Conservation (phyloP, 2,797 vertebrate species). For the Sebastes kiyomatsui region DNA sequence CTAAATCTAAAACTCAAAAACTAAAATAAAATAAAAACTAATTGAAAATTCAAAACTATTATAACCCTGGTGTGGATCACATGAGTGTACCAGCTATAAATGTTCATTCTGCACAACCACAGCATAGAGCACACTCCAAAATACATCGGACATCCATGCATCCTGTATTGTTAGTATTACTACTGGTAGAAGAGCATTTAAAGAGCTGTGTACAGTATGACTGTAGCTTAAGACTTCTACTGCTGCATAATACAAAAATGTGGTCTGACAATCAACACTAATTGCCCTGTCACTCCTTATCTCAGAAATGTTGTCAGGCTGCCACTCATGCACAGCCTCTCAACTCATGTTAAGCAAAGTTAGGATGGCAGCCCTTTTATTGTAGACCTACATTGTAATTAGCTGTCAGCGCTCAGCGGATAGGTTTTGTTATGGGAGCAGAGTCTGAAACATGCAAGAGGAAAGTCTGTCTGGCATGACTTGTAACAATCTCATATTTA, state of each 20-base stretch:
- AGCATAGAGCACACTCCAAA: not conserved
- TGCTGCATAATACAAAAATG: not conserved
- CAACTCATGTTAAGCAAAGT: conserved; percentile 50
- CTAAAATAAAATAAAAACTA: too few relatives aligned
- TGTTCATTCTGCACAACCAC: not conserved
- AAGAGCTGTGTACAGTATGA: not conserved
- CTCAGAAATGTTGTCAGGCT: conserved; percentile 55
- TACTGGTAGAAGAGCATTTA: not conserved
- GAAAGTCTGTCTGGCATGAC: conserved; percentile 17
- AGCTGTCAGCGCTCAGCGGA: conserved; percentile 57
- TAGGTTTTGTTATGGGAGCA: conserved; percentile 45
- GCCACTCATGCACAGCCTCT: conserved; percentile 57
- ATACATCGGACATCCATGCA: not conserved
- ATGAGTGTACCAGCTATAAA: not conserved
- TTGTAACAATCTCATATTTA: conserved; percentile 1
- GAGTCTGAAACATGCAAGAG: conserved; percentile 21
- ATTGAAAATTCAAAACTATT: too few relatives aligned
- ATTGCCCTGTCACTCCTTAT: conserved; percentile 48
- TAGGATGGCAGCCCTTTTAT: conserved; percentile 63
- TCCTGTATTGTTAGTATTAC: not conserved
- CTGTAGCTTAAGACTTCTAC: not conserved
- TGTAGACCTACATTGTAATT: conserved; percentile 66
- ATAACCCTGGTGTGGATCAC: not conserved
- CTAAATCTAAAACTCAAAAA: too few relatives aligned
- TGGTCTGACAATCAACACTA: conserved; percentile 35